A percentile compares a stretch with the other conserved stretches of the same genome.
Evolutionary conservation across 2,797 vertebrate genomes (phyloP).

Genomic region (Neostethus bicornis): DNA sequence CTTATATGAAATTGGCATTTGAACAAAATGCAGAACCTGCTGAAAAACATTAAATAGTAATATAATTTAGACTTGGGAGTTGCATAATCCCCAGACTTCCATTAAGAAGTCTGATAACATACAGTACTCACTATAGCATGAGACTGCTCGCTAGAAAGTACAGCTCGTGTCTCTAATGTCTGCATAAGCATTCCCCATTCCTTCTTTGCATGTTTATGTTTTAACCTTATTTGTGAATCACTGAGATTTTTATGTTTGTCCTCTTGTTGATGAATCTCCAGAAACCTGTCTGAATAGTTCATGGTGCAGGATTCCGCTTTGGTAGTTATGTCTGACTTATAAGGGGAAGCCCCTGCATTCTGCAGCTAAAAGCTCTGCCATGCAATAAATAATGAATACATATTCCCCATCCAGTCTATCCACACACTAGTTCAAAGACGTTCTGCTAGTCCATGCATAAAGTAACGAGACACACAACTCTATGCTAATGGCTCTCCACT

Average conservation of each 20-base stretch:
- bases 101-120: slow-evolving; percentile 41
- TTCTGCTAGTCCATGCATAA: slow-evolving; percentile 62
- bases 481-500: slow-evolving; percentile 59
- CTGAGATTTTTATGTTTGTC: neutral
- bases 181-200: slow-evolving; percentile 24
- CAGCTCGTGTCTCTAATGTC: slow-evolving; percentile 23
- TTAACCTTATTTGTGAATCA: slow-evolving; percentile 15
- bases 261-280: neutral
- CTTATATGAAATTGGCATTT: neutral
- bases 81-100: slow-evolving; percentile 32
- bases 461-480: slow-evolving; percentile 58
- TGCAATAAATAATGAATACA: slow-evolving; percentile 75
- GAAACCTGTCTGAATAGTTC: slow-evolving; percentile 15
- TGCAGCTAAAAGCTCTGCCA: slow-evolving; percentile 69
- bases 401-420: slow-evolving; percentile 57
- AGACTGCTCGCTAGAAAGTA: slow-evolving; percentile 16
- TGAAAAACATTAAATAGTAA: slow-evolving; percentile 30
- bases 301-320: slow-evolving; percentile 29
- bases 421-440: slow-evolving; percentile 66
- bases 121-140: slow-evolving; percentile 2
- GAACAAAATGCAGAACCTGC: neutral
- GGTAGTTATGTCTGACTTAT: slow-evolving; percentile 58
- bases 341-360: slow-evolving; percentile 62
- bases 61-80: neutral
- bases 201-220: slow-evolving; percentile 26